A percentile compares a stretch with the other conserved stretches of the same genome.
Conservation (phyloP, 1,140 invertebrate species). For the Hycleus phaleratus region DNA sequence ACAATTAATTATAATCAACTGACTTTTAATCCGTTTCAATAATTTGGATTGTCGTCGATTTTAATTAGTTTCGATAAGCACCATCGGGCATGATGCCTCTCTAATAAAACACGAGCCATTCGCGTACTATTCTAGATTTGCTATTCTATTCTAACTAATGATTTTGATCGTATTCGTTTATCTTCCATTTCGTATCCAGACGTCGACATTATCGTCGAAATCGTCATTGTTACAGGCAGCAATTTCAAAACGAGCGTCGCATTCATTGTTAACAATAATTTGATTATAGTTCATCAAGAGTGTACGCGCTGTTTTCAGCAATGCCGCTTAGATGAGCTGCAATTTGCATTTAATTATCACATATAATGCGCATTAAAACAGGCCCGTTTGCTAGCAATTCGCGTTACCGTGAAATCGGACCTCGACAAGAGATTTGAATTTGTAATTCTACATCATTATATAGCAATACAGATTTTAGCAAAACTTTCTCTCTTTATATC, state of each 20-base stretch:
- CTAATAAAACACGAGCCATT: too few species aligned
- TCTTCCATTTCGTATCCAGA: too few species aligned
- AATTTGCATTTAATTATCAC: conserved; percentile 43
- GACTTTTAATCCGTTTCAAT: too few species aligned
- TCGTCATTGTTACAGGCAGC: background rate
- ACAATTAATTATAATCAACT: too few species aligned
- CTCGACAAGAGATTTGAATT: conserved; percentile 17
- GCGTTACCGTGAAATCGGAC: conserved; percentile 34
- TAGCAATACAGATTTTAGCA: conserved; percentile 1
- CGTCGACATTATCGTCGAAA: background rate
- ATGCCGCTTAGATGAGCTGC: conserved; percentile 39
- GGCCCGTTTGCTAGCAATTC: conserved; percentile 25
- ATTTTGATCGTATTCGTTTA: too few species aligned
- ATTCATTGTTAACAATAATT: conserved; percentile 38
- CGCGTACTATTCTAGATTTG: too few species aligned
- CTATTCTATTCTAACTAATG: too few species aligned
- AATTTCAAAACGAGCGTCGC: conserved; percentile 10
- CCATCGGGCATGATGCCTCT: too few species aligned
- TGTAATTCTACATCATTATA: conserved; percentile 10
- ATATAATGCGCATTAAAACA: conserved; percentile 40
- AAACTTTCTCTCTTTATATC: background rate
- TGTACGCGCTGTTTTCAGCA: conserved; percentile 37
- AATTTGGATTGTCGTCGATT: too few species aligned
- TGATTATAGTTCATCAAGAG: conserved; percentile 41
- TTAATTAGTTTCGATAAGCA: too few species aligned